Evolutionary conservation across 2,113 vertebrate genomes (phyloP), one percentile per base, ranked within the genome.

Genomic region (Pagrus major): DNA sequence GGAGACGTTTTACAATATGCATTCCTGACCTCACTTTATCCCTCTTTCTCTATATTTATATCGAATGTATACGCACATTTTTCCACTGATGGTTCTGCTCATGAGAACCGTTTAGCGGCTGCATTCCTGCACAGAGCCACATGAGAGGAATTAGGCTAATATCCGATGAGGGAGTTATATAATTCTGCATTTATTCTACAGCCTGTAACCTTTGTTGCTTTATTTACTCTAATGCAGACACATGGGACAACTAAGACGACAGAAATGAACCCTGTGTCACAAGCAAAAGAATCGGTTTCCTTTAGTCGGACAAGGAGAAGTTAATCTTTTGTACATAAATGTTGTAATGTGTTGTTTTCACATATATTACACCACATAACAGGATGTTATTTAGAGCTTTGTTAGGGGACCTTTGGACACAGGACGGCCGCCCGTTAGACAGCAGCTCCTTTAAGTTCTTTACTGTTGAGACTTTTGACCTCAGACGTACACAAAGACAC

Each of bases 61-160:
- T 63, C 27, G 37, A 25, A 20, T 35, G n/a, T 51, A 51, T 52
- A 15, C n/a, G 9, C 11, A 76, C 78, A 0, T 52, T 31, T 71
- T 49, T 35, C n/a, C 21, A 7, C 69, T 47, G 27, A 42, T 29
- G 60, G 64, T 64, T n/a, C 47, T 39, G 31, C 74, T 82, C 78
- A 73, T 55, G 60, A 60, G 31, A 67, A 70, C 11, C 27, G 18
- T 63, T 54, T 6, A 71, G 37, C 5, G 5, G 21, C 35, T 35
- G 72, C 52, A 69, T 85, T 86, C 64, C 56, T 75, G 58, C 8
- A 6, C 12, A 0, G 16, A 71, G 54, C 64, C 90, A 85, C 81
- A 87, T 86, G 88, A 91, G 51, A 8, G 65, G 89, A 83, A 68
- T 92, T 76, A 84, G 25, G 56, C 78, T 80, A 73, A 87, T 65